Conservation (phyloP, 2,888 invertebrate species). For the Rotaria magnacalcarata region DNA sequence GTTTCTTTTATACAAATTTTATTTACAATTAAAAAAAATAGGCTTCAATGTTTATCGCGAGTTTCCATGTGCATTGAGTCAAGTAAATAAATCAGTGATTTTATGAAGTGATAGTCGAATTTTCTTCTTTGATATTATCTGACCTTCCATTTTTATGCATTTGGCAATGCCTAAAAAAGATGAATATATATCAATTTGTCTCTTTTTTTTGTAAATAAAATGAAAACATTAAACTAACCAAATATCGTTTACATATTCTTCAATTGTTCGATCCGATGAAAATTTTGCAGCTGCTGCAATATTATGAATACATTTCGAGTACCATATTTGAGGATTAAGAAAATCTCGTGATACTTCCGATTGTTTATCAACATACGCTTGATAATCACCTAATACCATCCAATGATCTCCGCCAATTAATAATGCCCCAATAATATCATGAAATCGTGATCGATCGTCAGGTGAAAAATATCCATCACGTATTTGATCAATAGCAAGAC, state of each 20-base stretch:
- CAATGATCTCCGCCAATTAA: slow-evolving; percentile 78
- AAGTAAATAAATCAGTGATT: no score
- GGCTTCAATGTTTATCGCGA: no score
- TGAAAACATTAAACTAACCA: slow-evolving; percentile 64
- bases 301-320: slow-evolving; percentile 88
- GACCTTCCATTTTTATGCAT: background rate
- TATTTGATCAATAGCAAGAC: slow-evolving; percentile 91
- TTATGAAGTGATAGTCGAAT: background rate
- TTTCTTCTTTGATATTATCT: background rate
- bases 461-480: slow-evolving; percentile 85
- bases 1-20: no score
- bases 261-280: slow-evolving; percentile 83
- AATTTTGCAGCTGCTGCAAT: slow-evolving; percentile 97
- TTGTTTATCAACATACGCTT: slow-evolving; percentile 85
- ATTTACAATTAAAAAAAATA: no score
- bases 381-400: slow-evolving; percentile 86
- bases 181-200: background rate
- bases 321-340: slow-evolving; percentile 82
- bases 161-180: background rate
- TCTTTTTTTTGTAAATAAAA: background rate
- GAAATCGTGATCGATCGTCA: slow-evolving; percentile 80
- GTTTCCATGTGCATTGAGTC: no score
- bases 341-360: slow-evolving; percentile 79
- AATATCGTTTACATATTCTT: slow-evolving; percentile 89
- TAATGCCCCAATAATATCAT: slow-evolving; percentile 80